Conservation (phyloP, 2,797 vertebrate genomes). For the Sebastes reedi region DNA sequence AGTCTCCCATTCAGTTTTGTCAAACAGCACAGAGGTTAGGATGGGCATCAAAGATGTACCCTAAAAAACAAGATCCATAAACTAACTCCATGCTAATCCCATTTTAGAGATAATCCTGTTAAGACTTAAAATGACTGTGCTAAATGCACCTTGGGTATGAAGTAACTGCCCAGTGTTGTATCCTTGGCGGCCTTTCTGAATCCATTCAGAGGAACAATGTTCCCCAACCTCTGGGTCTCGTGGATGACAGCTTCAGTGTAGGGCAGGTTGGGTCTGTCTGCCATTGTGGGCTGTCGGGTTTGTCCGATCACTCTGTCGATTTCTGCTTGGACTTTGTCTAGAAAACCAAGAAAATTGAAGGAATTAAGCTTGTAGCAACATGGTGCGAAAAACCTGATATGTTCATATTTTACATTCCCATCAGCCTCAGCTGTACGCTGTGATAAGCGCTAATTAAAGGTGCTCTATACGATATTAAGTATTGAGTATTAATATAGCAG, state of each 20-base stretch:
- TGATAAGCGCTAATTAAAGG: not conserved
- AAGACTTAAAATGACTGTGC: not conserved
- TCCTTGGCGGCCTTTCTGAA: constrained; percentile 65
- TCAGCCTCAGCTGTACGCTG: not conserved
- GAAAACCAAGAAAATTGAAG: not conserved
- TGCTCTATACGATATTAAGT: not conserved
- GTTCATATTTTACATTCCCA: not conserved
- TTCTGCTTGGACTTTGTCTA: constrained; percentile 84
- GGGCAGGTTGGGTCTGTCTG: constrained; percentile 76
- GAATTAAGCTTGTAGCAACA: not conserved
- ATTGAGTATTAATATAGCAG: not conserved
- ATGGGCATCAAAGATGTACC: constrained; percentile 60
- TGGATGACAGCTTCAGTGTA: constrained; percentile 86
- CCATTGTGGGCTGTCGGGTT: constrained; percentile 61
- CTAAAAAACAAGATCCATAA: not conserved
- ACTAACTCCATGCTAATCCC: not conserved
- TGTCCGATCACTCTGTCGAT: constrained; percentile 81
- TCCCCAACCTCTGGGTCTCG: constrained; percentile 81
- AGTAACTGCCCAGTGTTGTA: constrained; percentile 67
- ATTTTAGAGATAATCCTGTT: not conserved
- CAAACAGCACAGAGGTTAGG: constrained; percentile 85
- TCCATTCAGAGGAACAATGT: constrained; percentile 74
- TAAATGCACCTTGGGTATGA: constrained; percentile 82
- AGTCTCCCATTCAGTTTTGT: constrained; percentile 86
- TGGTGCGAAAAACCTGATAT: not conserved